Percentiles rank a stretch among this genome's conserved stretches.
Conservation (phyloP, 2,888 invertebrate species). For the Dynastes maya region DNA sequence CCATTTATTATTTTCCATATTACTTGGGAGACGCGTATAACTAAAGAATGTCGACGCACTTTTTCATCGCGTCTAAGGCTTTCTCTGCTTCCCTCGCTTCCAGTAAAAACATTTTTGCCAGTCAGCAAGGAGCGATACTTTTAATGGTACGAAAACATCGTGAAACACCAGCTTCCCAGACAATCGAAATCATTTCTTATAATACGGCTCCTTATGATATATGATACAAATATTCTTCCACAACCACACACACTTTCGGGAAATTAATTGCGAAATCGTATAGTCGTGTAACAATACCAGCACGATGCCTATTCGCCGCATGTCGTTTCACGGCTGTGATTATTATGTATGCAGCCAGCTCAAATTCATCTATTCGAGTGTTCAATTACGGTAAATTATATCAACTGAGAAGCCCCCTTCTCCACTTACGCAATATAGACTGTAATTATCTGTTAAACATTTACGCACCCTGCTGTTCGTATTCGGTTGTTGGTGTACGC, state of each 20-base stretch:
- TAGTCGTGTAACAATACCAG: neutral
- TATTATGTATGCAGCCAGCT: neutral
- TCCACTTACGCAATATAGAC: neutral
- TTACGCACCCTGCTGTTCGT: slow-evolving; percentile 11
- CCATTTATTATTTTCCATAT: slow-evolving; percentile 1
- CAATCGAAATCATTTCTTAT: neutral
- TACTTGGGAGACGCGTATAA: neutral
- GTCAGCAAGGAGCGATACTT: slow-evolving; percentile 5
- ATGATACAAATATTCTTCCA: neutral
- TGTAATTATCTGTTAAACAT: slow-evolving; percentile 29
- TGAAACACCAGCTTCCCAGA: neutral
- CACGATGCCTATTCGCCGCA: neutral
- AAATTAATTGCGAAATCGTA: neutral
- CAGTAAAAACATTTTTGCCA: slow-evolving; percentile 18
- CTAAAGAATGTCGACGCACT: neutral
- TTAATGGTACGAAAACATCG: neutral
- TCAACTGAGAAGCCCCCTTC: slow-evolving; percentile 9
- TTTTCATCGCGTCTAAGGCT: neutral
- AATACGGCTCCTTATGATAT: neutral
- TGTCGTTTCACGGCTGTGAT: slow-evolving; percentile 4
- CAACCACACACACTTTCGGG: neutral
- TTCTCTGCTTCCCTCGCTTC: neutral
- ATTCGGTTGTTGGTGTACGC: neutral
- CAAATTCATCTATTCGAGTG: slow-evolving; percentile 8
- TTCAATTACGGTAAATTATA: slow-evolving; percentile 19